Evolutionary conservation across 2,113 vertebrate genomes (phyloP).

Genomic region (Lepidothrix coronata): DNA sequence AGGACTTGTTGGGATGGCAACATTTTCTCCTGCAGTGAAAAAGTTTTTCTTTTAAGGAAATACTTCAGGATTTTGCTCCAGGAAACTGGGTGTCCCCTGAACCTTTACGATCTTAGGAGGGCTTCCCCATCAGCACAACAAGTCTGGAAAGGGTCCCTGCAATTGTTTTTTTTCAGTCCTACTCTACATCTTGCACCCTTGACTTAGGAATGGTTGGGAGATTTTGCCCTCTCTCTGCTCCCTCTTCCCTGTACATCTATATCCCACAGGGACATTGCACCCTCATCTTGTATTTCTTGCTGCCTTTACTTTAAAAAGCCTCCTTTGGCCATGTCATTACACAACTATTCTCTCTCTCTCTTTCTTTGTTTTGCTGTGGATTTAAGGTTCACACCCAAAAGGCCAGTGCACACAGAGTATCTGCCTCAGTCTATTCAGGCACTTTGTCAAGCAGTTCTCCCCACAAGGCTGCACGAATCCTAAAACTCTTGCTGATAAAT

Average conservation of each 20-base stretch:
- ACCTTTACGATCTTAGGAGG: background rate
- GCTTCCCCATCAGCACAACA: background rate
- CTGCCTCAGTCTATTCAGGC: background rate
- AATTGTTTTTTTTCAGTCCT: background rate
- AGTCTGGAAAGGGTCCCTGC: background rate
- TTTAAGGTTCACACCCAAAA: background rate
- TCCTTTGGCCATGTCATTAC: background rate
- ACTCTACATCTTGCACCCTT: background rate
- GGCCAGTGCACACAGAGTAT: accelerated
- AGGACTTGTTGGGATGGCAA: background rate
- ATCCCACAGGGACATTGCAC: background rate
- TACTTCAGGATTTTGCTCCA: background rate
- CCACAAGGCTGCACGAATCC: background rate
- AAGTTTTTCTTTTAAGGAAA: background rate
- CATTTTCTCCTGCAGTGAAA: accelerated
- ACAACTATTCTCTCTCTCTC: background rate
- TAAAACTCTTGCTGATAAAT: conserved; percentile 29
- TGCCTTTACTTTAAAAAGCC: background rate
- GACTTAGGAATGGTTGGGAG: background rate
- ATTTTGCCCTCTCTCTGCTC: background rate
- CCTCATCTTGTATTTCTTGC: background rate
- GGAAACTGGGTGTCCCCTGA: background rate
- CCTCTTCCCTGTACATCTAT: background rate
- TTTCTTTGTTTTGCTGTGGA: background rate
- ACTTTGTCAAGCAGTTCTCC: background rate